phyloP scores from a whole-genome alignment of 2,797 vertebrate species.

The Chaetophractus vellerosus region DNA sequence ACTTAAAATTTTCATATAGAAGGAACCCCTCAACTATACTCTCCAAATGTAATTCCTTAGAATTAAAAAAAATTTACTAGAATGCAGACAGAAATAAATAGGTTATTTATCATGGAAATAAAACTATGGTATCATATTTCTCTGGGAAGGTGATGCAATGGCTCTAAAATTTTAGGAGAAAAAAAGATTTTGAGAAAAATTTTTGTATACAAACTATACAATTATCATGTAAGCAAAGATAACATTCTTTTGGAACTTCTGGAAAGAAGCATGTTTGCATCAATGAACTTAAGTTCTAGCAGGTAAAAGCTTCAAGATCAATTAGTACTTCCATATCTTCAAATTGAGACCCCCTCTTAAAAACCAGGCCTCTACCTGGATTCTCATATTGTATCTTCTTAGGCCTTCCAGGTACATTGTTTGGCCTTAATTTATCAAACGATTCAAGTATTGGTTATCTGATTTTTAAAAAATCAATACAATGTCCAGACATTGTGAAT shows the following conservation, averaged over 20 bases:
- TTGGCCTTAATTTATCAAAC: neutral
- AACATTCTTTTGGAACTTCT: neutral
- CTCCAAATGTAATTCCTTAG: neutral
- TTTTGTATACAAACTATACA: neutral
- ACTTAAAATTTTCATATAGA: neutral
- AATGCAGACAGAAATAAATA: neutral
- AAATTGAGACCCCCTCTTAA: neutral
- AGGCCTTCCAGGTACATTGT: neutral
- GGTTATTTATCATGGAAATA: neutral
- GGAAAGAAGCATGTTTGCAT: neutral
- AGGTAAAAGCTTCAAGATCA: neutral
- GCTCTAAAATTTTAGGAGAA: too few species aligned
- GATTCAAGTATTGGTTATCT: slow-evolving; percentile 7
- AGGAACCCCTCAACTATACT: neutral
- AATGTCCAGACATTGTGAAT: slow-evolving; percentile 40
- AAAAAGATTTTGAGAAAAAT: too few species aligned
- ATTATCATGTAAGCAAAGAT: neutral
- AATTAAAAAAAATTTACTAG: neutral
- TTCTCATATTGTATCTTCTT: neutral
- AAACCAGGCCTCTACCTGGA: neutral
- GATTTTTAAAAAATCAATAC: neutral
- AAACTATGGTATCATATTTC: too few species aligned
- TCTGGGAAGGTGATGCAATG: too few species aligned
- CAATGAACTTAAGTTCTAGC: neutral
- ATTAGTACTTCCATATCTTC: neutral